These are phyloP conservation scores for Cinclus cinclus DNA, from an alignment of 2,113 vertebrate species.

Conservation along the genomic window DNA sequence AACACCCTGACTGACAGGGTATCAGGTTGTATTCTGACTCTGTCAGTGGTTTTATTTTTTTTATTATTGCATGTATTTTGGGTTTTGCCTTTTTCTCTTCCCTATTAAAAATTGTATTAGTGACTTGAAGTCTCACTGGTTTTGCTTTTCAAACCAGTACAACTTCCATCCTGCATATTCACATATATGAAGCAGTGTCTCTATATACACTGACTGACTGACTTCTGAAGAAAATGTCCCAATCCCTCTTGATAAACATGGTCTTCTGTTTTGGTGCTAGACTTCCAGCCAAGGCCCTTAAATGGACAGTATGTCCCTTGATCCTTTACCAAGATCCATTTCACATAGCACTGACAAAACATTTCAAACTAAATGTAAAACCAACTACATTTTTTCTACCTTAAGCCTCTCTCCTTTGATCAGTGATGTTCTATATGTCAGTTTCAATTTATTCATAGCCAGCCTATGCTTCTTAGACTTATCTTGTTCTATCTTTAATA, in stretches of 20 bases:
- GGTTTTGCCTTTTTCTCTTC: no score
- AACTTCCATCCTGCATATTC: background rate
- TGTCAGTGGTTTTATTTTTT: no score
- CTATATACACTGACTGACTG: background rate
- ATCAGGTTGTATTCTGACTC: no score
- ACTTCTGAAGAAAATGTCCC: background rate
- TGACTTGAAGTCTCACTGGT: no score
- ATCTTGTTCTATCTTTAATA: background rate
- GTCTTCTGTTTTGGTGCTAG: background rate
- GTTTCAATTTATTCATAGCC: background rate
- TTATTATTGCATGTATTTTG: no score
- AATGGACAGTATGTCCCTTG: background rate
- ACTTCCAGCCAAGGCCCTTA: background rate
- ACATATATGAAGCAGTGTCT: background rate
- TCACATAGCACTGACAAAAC: background rate
- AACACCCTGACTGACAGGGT: no score
- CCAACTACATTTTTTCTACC: background rate
- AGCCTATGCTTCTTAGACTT: background rate
- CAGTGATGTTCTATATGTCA: background rate
- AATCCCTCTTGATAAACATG: background rate
- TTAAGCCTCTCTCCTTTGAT: background rate
- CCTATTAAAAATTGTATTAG: no score
- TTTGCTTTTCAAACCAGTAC: no score
- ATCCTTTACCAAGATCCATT: background rate
- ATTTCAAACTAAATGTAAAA: background rate